Conservation (phyloP, 64 coral and sea anemone species). For the Pocillopora damicornis region DNA sequence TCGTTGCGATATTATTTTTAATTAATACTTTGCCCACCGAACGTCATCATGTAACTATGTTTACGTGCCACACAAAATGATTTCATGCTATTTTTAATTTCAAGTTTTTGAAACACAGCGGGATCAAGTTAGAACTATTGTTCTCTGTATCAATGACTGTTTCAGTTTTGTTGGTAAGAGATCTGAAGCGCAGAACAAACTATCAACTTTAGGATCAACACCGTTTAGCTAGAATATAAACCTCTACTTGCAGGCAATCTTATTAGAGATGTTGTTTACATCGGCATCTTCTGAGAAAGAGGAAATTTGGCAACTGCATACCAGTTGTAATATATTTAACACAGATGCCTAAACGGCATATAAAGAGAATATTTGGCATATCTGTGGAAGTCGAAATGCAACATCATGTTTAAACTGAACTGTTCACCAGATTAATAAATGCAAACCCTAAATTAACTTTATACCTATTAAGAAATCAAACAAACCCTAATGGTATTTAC, state of each 20-base stretch:
- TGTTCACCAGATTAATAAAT: neutral
- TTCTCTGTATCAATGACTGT: too few species aligned
- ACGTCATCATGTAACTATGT: neutral
- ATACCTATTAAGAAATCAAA: constrained; percentile 6
- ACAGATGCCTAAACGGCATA: neutral
- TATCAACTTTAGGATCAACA: neutral
- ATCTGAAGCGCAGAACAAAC: neutral
- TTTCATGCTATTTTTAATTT: neutral
- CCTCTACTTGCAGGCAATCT: neutral
- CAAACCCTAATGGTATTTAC: constrained; percentile 3
- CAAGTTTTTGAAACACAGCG: neutral
- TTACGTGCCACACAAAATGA: neutral
- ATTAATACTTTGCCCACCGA: neutral
- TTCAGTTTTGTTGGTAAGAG: neutral
- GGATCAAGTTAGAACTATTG: neutral
- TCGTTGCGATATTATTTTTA: neutral
- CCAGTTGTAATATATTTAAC: neutral
- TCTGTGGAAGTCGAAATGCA: neutral
- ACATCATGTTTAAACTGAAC: neutral
- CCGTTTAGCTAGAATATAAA: neutral
- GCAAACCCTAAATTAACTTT: constrained; percentile 10
- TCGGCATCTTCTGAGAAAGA: neutral
- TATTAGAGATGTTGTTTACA: neutral
- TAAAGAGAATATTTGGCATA: neutral
- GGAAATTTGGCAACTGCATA: neutral